Conservation (phyloP, 2,113 vertebrate genomes). For the Charadrius vociferus region DNA sequence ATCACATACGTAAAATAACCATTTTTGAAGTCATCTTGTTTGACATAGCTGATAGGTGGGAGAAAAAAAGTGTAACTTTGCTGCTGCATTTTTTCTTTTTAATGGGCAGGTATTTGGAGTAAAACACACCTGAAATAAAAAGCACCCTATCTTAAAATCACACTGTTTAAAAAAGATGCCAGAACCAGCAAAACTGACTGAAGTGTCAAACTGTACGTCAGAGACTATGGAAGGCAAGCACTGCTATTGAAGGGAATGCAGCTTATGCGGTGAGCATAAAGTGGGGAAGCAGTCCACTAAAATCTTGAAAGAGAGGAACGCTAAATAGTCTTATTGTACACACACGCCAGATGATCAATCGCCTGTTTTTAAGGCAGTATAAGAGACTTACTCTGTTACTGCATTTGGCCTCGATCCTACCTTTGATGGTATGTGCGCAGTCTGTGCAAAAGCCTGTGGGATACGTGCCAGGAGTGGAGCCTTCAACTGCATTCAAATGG, state of each 20-base stretch:
- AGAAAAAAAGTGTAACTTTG: background rate
- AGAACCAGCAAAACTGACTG: background rate
- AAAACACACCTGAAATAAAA: background rate
- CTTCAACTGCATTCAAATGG: background rate
- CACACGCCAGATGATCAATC: background rate
- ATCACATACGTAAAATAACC: background rate
- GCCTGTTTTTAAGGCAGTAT: slow-evolving; percentile 18
- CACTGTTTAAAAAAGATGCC: background rate
- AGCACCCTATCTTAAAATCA: accelerated
- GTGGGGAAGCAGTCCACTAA: background rate
- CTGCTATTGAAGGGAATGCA: background rate
- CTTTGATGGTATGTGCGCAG: background rate
- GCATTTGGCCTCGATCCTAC: background rate
- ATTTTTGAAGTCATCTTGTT: background rate
- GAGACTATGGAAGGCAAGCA: background rate
- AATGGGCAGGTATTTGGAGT: background rate
- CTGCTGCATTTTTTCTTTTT: background rate
- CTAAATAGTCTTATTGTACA: slow-evolving; percentile 33
- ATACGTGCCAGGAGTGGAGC: background rate
- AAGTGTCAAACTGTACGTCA: background rate
- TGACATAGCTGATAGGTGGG: background rate
- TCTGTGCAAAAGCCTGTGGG: background rate
- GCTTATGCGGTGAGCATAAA: background rate
- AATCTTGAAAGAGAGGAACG: background rate
- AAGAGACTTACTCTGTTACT: slow-evolving; percentile 29